These are phyloP conservation scores for Manacus vitellinus DNA, from an alignment of 2,113 vertebrate genomes.

Conservation along the genomic window DNA sequence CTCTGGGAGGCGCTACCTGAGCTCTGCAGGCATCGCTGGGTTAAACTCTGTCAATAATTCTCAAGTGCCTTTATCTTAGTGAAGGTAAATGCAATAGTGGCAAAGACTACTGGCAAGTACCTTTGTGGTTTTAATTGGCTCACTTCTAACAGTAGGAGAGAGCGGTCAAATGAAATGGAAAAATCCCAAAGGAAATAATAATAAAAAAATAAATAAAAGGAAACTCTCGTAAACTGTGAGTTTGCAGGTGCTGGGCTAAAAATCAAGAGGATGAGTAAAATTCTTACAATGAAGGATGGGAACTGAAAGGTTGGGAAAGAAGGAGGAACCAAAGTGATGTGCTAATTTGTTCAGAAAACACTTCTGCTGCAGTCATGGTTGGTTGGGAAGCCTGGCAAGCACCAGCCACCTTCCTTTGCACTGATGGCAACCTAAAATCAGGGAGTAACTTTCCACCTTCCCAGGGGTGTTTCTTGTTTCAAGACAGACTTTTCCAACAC, in stretches of 20 bases:
- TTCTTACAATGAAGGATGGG: background rate
- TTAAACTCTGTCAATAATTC: background rate
- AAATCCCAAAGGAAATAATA: background rate
- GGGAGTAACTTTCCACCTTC: background rate
- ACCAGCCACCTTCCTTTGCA: background rate
- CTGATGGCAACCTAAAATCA: background rate
- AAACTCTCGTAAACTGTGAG: background rate
- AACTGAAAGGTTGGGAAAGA: background rate
- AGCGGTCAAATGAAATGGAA: background rate
- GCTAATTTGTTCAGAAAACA: background rate
- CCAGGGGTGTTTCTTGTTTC: background rate
- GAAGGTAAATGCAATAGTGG: background rate
- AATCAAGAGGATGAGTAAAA: background rate
- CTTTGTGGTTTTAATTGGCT: slow-evolving; percentile 4
- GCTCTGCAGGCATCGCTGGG: background rate
- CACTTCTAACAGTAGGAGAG: background rate
- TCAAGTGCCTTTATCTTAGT: background rate
- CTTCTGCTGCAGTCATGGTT: background rate
- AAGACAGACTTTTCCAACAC: background rate
- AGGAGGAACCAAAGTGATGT: background rate
- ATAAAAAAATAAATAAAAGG: background rate
- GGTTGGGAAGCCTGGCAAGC: background rate
- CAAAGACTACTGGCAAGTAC: background rate
- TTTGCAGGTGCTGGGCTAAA: background rate
- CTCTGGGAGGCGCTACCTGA: background rate